A percentile compares a stretch with the other conserved stretches of the same genome.
Conservation (phyloP, 2,888 invertebrate species). For the Leistus spinibarbis region DNA sequence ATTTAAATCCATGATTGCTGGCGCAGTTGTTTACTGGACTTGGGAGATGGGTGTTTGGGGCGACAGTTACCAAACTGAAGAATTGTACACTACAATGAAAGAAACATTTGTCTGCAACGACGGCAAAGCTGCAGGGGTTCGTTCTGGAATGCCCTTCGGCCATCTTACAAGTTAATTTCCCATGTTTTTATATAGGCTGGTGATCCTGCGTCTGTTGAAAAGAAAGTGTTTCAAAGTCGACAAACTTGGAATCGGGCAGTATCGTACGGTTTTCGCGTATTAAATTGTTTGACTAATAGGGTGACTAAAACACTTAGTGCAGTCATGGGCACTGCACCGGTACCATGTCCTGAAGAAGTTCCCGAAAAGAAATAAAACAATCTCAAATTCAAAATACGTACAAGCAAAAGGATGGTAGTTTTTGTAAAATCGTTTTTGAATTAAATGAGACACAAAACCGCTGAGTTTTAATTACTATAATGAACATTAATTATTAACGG, state of each 20-base stretch:
- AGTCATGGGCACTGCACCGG: neutral
- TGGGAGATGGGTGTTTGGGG: slow-evolving; percentile 59
- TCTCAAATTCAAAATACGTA: no score
- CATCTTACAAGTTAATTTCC: no score
- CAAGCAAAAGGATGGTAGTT: no score
- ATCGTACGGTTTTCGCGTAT: neutral
- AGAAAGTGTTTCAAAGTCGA: neutral
- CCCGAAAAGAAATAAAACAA: neutral
- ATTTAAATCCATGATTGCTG: slow-evolving; percentile 53
- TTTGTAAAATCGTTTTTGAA: no score
- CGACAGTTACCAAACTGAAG: slow-evolving; percentile 53
- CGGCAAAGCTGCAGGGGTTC: neutral
- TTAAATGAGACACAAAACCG: no score
- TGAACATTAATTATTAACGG: no score
- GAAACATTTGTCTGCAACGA: slow-evolving; percentile 12
- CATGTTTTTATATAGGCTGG: neutral
- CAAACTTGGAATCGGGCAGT: neutral
- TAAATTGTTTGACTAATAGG: neutral
- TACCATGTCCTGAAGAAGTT: neutral
- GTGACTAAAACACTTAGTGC: neutral
- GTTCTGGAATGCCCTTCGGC: no score
- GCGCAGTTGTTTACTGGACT: slow-evolving; percentile 55
- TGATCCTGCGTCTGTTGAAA: neutral
- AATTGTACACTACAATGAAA: slow-evolving; percentile 48
- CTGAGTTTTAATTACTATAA: no score